Conservation (phyloP, 2,797 vertebrate species). For the Protonibea diacanthus region DNA sequence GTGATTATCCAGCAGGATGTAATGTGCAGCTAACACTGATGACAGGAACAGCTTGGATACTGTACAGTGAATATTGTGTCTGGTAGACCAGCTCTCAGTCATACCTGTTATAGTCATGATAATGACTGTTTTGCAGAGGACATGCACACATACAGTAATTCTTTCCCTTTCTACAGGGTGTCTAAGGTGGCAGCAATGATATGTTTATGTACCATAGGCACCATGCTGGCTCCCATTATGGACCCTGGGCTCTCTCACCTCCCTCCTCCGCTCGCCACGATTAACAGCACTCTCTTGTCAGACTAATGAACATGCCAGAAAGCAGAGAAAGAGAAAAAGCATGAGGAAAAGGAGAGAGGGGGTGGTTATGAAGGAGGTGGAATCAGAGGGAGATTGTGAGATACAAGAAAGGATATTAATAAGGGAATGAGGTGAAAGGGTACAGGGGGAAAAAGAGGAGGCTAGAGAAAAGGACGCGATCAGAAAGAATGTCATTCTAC, state of each 20-base stretch:
- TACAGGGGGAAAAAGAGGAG: neutral
- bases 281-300: slow-evolving; percentile 75
- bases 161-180: slow-evolving; percentile 37
- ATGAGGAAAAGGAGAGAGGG: slow-evolving; percentile 14
- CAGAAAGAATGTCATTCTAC: slow-evolving; percentile 41
- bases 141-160: slow-evolving; percentile 22
- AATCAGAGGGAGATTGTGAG: slow-evolving; percentile 55
- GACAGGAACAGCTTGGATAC: neutral
- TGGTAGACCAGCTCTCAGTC: slow-evolving; percentile 24
- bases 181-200: slow-evolving; percentile 55
- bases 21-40: neutral
- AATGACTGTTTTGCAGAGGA: slow-evolving; percentile 50
- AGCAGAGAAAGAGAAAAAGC: slow-evolving; percentile 52
- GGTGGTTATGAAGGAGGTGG: slow-evolving; percentile 46
- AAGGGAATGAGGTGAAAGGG: slow-evolving; percentile 44
- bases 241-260: slow-evolving; percentile 54
- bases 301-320: slow-evolving; percentile 76
- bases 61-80: neutral
- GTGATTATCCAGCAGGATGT: slow-evolving; percentile 14
- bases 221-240: slow-evolving; percentile 78
- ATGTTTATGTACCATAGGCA: slow-evolving; percentile 74
- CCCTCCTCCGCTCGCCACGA: slow-evolving; percentile 61
- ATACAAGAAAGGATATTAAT: slow-evolving; percentile 65
- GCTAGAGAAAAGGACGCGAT: slow-evolving; percentile 15
- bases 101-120: slow-evolving; percentile 34